Evolutionary conservation across 2,113 vertebrate genomes (phyloP), one percentile per base, ranked within the genome.

Genomic region (Sitta europaea): DNA sequence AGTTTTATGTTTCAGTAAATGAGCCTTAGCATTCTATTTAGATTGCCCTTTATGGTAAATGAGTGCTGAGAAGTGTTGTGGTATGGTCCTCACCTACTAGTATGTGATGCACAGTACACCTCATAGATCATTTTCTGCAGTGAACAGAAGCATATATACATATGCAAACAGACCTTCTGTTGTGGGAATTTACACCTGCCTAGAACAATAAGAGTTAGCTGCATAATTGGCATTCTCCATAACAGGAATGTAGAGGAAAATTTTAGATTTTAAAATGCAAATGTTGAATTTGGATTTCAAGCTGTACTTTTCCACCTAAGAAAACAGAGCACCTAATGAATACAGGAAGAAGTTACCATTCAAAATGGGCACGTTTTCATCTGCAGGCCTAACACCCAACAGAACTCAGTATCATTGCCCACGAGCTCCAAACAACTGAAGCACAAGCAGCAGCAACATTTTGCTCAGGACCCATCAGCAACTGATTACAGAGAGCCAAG

Each of bases 121-220:
- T 63, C 28, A 40, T 2, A 57, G 48, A 62, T n/a, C 4, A 38
- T 51, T 88, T 71, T 78, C 80, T 71, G 48, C 73, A 63, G 45
- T 8, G 23, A 94, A 79, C 43, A 86, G 48, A 73, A 58, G 53
- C 38, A 59, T 4, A 4, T 33, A n/a, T 14, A 71, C n/a, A 68
- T 67, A 83, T n/a, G 57, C 88, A 71, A 86, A 86, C 22, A 10
- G 67, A 57, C 71, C 71, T 94, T 85, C 84, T 92, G 86, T 25
- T 68, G n/a, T 47, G 51, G 76, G 31, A 87, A 63, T 76, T 88
- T 67, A 93, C 50, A 93, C 59, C 88, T 95, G 82, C 55, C 74
- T 70, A 40, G 65, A 92, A 93, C 79, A 95, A 55, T 68, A 91
- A 50, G 19, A 62, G 16, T 51, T 45, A 79, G 62, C 77, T 70